Conservation (phyloP, 2,797 vertebrate genomes). For the Oryzias dopingdopingensis region DNA sequence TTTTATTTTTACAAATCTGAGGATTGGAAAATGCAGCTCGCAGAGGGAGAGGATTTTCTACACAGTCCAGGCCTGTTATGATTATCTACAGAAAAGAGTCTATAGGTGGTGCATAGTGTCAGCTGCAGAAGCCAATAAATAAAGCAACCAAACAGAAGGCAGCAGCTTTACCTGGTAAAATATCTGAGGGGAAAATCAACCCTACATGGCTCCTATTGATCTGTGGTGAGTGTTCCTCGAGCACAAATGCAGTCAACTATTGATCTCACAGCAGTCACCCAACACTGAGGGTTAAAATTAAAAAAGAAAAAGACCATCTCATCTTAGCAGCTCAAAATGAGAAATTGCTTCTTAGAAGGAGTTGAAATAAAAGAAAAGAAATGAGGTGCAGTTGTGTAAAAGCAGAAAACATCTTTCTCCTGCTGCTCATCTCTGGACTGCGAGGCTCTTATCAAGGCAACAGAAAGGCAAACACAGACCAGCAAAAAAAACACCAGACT, state of each 20-base stretch:
- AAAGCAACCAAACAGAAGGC: conserved; percentile 27
- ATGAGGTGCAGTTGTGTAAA: conserved; percentile 8
- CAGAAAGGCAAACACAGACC: conserved; percentile 42
- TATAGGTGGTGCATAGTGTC: conserved; percentile 11
- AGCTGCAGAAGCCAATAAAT: background rate
- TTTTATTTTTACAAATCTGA: conserved; percentile 4
- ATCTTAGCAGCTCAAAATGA: conserved; percentile 33
- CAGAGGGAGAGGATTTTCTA: conserved; percentile 1
- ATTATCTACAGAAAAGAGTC: conserved; percentile 35
- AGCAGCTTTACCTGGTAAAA: conserved; percentile 39
- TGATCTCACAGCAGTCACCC: conserved; percentile 57
- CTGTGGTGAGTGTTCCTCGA: conserved; percentile 46
- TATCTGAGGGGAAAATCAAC: conserved; percentile 32
- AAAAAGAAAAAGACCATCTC: conserved; percentile 42
- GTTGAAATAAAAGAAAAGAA: conserved; percentile 34
- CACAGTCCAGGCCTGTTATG: conserved; percentile 2
- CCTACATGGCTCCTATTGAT: conserved; percentile 54
- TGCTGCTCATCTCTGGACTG: conserved; percentile 15
- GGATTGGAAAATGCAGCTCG: no score
- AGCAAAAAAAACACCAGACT: conserved; percentile 31
- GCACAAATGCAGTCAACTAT: conserved; percentile 63
- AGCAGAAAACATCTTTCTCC: conserved; percentile 16
- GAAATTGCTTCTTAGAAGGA: conserved; percentile 45
- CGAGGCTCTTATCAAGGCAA: conserved; percentile 49
- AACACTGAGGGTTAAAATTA: conserved; percentile 48